Evolutionary conservation across 2,797 vertebrate species (phyloP).

Genomic region (Sphenodon punctatus): DNA sequence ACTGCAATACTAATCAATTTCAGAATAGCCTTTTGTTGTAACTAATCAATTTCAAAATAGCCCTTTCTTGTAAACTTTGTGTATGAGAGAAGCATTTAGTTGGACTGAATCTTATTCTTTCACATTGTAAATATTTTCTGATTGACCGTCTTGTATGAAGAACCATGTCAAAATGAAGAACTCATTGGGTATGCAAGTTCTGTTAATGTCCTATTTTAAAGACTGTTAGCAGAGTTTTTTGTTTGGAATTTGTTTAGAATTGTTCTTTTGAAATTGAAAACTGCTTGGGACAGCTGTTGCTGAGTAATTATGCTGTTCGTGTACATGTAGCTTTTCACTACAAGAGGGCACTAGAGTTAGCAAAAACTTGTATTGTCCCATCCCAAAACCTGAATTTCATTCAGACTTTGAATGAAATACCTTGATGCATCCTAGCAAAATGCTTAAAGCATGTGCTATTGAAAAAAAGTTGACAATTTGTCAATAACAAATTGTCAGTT

Average conservation of each 20-base stretch:
- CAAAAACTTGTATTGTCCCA: not conserved
- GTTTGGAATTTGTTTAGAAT: no score
- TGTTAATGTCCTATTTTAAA: no score
- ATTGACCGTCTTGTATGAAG: not conserved
- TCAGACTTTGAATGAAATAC: no score
- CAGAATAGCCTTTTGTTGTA: not conserved
- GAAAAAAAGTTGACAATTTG: no score
- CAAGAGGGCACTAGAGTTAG: slow-evolving; percentile 10
- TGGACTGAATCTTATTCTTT: not conserved
- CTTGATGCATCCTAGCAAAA: no score
- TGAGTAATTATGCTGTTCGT: not conserved
- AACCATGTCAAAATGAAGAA: no score
- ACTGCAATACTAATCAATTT: no score
- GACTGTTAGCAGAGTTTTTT: no score
- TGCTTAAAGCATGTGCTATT: no score
- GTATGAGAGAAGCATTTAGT: fast-evolving
- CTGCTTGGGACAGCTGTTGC: not conserved
- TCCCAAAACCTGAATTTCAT: no score
- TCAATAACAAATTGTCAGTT: no score
- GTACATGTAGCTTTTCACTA: not conserved
- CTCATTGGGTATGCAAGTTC: no score
- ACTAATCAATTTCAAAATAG: not conserved
- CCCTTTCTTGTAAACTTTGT: not conserved
- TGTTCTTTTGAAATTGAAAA: not conserved
- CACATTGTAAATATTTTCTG: not conserved